Evolutionary conservation across 2,888 invertebrate species (phyloP), one percentile per base, ranked within the genome.

Genomic region (Nasonia oneida): DNA sequence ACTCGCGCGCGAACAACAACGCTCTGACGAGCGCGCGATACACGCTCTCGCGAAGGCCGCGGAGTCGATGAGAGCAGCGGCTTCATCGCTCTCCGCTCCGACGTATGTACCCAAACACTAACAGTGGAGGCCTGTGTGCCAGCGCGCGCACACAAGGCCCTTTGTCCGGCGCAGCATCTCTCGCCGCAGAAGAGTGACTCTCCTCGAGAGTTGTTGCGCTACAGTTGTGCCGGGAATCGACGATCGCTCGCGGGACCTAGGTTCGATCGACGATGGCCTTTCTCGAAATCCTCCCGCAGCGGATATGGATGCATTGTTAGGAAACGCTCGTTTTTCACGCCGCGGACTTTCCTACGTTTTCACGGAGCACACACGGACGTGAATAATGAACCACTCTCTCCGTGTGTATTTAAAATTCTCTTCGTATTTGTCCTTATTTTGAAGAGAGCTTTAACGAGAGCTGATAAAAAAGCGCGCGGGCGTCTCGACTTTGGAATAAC

Each of bases 101-200:
- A 37, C 37, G 37, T 37, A 37, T 37, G 10, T 53, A 53, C 57
- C 18, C 5, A 57, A 18, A 61, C 61, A 61, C 61, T 29, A 29
- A 57, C 29, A 42, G 29, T 74, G 57, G 18, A 73, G 57, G 23
- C 23, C 42, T 85, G 83, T 87, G 83, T 73, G 33, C 29, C 15
- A 47, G 67, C 57, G 57, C 53, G 85, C 53, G 42, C n/a, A 88
- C 88, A 88, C 86, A 86, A 87, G 87, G 83, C 84, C 74, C 89
- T 89, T 89, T 89, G 89, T 89, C 83, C 88, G 79, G 15, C 37
- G n/a, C 50, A 74, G 33, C 53, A 57, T 8, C 33, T 37, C 61
- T 77, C 37, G 61, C 67, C 23, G 29, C 29, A 57, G 80, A 73
- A 42, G 23, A 23, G 73, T 42, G 73, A 57, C 79, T 67, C 14